Evolutionary conservation across 2,888 invertebrate species (phyloP).

Genomic region (Acleris laterana): DNA sequence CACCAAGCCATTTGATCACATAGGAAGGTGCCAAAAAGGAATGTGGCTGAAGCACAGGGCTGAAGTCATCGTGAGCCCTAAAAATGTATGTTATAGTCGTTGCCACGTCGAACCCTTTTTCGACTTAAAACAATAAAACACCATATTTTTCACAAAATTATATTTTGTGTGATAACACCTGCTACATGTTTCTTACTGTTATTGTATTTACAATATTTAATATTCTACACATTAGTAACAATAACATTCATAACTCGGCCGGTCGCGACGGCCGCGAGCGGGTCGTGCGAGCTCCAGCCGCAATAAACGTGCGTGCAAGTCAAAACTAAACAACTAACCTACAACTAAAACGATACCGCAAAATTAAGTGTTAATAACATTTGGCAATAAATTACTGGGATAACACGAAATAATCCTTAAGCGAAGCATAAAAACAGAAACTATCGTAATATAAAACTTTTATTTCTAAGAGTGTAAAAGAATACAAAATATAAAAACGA

Average conservation of each 20-base stretch:
- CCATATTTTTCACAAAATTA: slow-evolving; percentile 81
- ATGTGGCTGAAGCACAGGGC: too few species aligned
- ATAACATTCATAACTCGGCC: slow-evolving; percentile 81
- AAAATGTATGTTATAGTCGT: too few species aligned
- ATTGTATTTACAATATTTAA: slow-evolving; percentile 82
- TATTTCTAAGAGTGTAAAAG: slow-evolving; percentile 63
- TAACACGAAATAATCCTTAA: slow-evolving; percentile 76
- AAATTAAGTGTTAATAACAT: slow-evolving; percentile 78
- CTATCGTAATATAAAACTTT: slow-evolving; percentile 58
- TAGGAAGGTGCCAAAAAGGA: too few species aligned
- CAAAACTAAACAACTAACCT: slow-evolving; percentile 52
- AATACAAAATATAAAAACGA: slow-evolving; percentile 63
- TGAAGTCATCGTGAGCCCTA: too few species aligned
- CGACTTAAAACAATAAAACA: slow-evolving; percentile 54
- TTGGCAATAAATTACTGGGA: slow-evolving; percentile 84
- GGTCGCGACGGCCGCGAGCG: not conserved
- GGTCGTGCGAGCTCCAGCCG: not conserved
- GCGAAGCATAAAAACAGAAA: slow-evolving; percentile 67
- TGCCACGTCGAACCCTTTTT: too few species aligned
- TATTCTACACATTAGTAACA: slow-evolving; percentile 85
- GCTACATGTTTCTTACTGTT: slow-evolving; percentile 82
- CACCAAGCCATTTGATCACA: too few species aligned
- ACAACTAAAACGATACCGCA: slow-evolving; percentile 64
- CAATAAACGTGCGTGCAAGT: slow-evolving; percentile 39
- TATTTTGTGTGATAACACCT: slow-evolving; percentile 86